phyloP scores from a whole-genome alignment of 2,113 vertebrate species.

The Grus americana region DNA sequence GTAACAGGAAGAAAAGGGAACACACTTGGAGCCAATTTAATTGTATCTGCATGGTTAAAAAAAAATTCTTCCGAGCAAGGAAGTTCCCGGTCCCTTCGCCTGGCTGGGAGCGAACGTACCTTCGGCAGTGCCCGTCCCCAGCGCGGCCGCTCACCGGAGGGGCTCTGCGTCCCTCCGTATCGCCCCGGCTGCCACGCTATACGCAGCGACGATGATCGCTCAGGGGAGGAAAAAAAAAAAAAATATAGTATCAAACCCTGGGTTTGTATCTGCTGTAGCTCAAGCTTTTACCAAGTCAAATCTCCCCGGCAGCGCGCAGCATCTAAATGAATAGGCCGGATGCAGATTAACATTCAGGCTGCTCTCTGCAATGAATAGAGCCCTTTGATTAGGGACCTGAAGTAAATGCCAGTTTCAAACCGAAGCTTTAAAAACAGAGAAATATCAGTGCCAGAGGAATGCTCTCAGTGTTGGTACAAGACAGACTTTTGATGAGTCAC shows the following conservation, averaged over 20 bases:
- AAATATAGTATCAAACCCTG: conserved; percentile 3
- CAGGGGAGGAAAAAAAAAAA: neutral
- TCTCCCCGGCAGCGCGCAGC: conserved; percentile 75
- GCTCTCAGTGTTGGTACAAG: conserved; percentile 82
- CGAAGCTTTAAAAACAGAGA: conserved; percentile 76
- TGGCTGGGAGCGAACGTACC: conserved; percentile 34
- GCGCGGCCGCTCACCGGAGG: neutral
- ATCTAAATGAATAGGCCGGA: conserved; percentile 83
- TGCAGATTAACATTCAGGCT: conserved; percentile 80
- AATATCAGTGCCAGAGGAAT: conserved; percentile 80
- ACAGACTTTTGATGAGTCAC: conserved; percentile 87
- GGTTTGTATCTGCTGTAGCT: conserved; percentile 66
- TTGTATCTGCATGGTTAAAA: conserved; percentile 33
- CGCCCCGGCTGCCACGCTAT: neutral
- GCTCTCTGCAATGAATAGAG: conserved; percentile 81
- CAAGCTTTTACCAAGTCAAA: conserved; percentile 76
- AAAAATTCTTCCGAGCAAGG: conserved; percentile 4
- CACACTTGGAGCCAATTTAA: conserved; percentile 37
- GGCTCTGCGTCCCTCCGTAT: neutral
- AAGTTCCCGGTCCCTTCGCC: conserved; percentile 16
- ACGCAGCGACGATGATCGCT: neutral
- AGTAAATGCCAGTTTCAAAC: conserved; percentile 80
- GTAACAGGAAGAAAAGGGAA: conserved; percentile 66
- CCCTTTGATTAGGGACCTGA: conserved; percentile 81
- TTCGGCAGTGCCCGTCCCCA: neutral